Percentiles rank a stretch among this genome's conserved stretches.
These are phyloP conservation scores for Drosophila diplacantha DNA, from an alignment of 2,888 invertebrate genomes.

Conservation along the genomic window DNA sequence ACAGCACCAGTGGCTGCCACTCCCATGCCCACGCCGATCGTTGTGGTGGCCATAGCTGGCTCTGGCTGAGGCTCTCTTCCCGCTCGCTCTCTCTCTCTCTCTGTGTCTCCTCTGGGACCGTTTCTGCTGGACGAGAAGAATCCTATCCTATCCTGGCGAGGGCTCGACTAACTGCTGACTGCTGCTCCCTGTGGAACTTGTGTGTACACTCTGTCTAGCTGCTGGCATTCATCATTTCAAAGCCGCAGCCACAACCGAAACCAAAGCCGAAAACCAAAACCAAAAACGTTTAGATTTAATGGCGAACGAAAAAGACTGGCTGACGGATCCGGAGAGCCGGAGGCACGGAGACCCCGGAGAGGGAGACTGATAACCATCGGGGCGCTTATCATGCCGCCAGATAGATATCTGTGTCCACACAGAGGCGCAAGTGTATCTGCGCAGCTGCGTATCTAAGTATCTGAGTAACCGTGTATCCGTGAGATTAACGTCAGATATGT, in stretches of 20 bases:
- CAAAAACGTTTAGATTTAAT: constrained; percentile 64
- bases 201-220: constrained; percentile 55
- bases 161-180: not conserved
- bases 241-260: constrained; percentile 30
- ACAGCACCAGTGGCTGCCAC: constrained; percentile 30
- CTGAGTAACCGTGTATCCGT: constrained; percentile 18
- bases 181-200: constrained; percentile 32
- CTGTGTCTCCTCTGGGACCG: not conserved
- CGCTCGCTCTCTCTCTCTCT: not conserved
- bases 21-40: constrained; percentile 24
- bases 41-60: constrained; percentile 25
- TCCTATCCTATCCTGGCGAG: not conserved
- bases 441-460: constrained; percentile 20
- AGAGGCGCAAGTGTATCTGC: constrained; percentile 24
- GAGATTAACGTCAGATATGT: constrained; percentile 64
- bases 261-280: constrained; percentile 36
- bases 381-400: constrained; percentile 60
- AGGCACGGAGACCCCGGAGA: constrained; percentile 22
- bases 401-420: constrained; percentile 31
- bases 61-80: not conserved
- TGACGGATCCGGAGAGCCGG: constrained; percentile 17
- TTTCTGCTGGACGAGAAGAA: not conserved
- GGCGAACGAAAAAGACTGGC: constrained; percentile 43
- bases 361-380: constrained; percentile 63
- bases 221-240: constrained; percentile 63